These are phyloP conservation scores for Eupleurogrammus muticus DNA, from an alignment of 2,797 vertebrate genomes.

Conservation along the genomic window DNA sequence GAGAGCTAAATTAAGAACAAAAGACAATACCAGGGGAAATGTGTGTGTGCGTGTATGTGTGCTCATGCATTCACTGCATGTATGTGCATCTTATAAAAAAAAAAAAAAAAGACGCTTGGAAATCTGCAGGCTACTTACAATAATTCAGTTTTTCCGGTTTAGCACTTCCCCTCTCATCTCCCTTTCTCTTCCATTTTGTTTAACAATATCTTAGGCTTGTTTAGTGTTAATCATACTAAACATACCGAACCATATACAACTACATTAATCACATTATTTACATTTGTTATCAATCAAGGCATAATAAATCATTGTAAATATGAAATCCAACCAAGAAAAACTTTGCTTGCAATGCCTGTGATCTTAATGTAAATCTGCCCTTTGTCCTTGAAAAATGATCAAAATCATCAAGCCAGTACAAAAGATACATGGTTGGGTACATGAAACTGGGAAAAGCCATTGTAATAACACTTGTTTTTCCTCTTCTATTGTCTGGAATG, in stretches of 20 bases:
- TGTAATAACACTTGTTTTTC: neutral
- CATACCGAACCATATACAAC: neutral
- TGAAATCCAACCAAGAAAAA: too few relatives aligned
- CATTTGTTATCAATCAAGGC: too few relatives aligned
- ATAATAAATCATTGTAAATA: too few relatives aligned
- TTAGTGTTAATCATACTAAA: neutral
- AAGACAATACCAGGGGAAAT: constrained; percentile 45
- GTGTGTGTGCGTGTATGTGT: constrained; percentile 12
- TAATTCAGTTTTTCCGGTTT: constrained; percentile 42
- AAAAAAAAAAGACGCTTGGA: neutral
- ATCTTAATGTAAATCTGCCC: neutral
- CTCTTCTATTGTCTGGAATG: neutral
- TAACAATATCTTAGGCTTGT: constrained; percentile 2
- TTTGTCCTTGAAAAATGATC: neutral
- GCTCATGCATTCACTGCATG: constrained; percentile 5
- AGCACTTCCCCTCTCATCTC: constrained; percentile 4
- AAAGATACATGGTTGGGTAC: neutral
- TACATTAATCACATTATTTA: neutral
- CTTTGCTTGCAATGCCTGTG: neutral
- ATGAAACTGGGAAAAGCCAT: neutral
- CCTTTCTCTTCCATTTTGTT: constrained; percentile 1
- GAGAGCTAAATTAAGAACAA: constrained; percentile 58
- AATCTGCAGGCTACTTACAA: constrained; percentile 27
- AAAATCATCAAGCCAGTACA: neutral
- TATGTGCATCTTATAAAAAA: constrained; percentile 38